Conservation (phyloP, 1,140 invertebrate species). For the Orussus abietinus region DNA sequence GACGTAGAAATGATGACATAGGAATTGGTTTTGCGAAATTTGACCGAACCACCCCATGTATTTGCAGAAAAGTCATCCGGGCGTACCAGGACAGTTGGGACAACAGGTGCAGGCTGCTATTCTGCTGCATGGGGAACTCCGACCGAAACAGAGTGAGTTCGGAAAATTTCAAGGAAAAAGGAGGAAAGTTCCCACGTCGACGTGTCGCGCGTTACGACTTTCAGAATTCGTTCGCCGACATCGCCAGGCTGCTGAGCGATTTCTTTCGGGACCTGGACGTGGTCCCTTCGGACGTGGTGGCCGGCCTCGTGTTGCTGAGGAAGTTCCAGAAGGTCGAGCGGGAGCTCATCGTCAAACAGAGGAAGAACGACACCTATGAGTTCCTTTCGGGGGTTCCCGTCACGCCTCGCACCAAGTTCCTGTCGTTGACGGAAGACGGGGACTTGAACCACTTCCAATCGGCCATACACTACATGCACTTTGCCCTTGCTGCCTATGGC, state of each 20-base stretch:
- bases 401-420: conserved; percentile 77
- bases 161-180: too few species aligned
- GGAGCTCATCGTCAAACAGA: conserved; percentile 72
- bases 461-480: conserved; percentile 84
- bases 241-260: conserved; percentile 80
- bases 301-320: conserved; percentile 76
- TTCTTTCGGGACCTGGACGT: conserved; percentile 89
- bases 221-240: conserved; percentile 81
- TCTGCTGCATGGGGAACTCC: conserved; percentile 80
- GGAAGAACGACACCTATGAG: conserved; percentile 83
- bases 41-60: too few species aligned
- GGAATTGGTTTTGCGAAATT: too few species aligned
- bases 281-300: conserved; percentile 87
- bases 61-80: conserved; percentile 76
- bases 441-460: conserved; percentile 70
- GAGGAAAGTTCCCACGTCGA: too few species aligned
- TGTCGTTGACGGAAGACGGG: conserved; percentile 75
- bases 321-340: conserved; percentile 80
- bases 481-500: conserved; percentile 83
- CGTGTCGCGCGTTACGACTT: too few species aligned
- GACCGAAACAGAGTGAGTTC: conserved; percentile 70
- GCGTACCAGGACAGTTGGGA: conserved; percentile 92
- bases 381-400: conserved; percentile 86
- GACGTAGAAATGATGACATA: too few species aligned
- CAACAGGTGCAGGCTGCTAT: conserved; percentile 76